Evolutionary conservation across 2,888 invertebrate genomes (phyloP).

Genomic region (Dryobotodes eremita): DNA sequence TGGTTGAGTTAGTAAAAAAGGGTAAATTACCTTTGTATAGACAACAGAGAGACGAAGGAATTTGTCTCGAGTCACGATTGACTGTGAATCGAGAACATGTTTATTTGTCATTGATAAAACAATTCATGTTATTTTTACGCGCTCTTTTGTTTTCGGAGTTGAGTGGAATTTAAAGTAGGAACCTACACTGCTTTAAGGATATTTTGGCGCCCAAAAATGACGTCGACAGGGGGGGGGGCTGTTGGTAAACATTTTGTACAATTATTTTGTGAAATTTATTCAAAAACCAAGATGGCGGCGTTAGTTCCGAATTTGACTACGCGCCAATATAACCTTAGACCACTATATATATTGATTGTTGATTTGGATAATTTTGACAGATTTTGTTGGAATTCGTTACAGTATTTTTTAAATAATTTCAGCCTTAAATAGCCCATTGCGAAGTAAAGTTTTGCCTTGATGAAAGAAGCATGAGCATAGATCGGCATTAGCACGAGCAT

Average conservation of each 20-base stretch:
- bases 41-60: constrained; percentile 49
- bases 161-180: neutral
- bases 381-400: neutral
- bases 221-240: no score
- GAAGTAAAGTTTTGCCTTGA: neutral
- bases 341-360: neutral
- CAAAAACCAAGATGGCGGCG: neutral
- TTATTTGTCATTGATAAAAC: constrained; percentile 50
- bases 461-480: neutral
- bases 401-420: neutral
- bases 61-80: constrained; percentile 55
- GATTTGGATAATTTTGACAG: neutral
- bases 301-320: neutral
- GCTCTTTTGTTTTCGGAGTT: neutral
- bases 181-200: neutral
- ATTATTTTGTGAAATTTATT: neutral
- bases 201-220: no score
- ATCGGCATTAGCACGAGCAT: neutral
- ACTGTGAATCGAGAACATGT: constrained; percentile 47
- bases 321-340: neutral
- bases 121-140: constrained; percentile 31
- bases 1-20: constrained; percentile 64
- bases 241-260: neutral
- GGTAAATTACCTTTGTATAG: constrained; percentile 61
- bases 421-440: neutral